Evolutionary conservation across 2,113 vertebrate genomes (phyloP), one percentile per base, ranked within the genome.

Genomic region (Alosa alosa): DNA sequence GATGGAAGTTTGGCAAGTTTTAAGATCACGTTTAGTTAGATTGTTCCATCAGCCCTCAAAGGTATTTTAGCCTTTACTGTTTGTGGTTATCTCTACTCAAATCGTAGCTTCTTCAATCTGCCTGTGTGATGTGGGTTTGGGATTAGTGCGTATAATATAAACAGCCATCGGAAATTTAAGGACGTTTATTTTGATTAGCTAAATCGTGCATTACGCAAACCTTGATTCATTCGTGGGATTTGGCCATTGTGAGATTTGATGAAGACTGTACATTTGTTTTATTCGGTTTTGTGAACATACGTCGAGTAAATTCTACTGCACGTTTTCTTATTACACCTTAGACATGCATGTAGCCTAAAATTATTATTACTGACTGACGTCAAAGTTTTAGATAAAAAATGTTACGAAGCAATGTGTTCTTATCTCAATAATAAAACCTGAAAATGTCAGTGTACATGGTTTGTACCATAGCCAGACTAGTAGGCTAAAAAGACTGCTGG

Each of bases 391-490:
- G 68, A 15, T 75, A 10, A 13, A 13, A 44, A 4, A 84, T 45
- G 39, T 46, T 36, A 44, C 15, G 18, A 78, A 78, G 11, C 31
- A 11, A 39, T n/a, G 22, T 36, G 75, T 88, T 84, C 4, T 44
- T 44, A 44, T 44, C 75, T 64, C 85, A 50, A 82, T 72, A 86
- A 81, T 39, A 82, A 44, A 82, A 46, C 75, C 82, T 81, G 49
- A 10, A 41, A 18, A 82, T 57, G 47, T 84, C 45, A 86, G 78
- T 50, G 68, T 82, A 68, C 45, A 84, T 81, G 52, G 25, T 22
- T 39, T 82, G 85, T 83, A 55, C 75, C 83, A 78, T 39, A 78
- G 72, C 72, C 72, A 36, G 64, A 64, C 60, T 64, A 64, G 60
- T 64, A 64, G 60, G 9, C 47, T 31, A 22, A 3, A 72, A 31